Evolutionary conservation across 2,888 invertebrate genomes (phyloP).

Genomic region (Sinelater perroti): DNA sequence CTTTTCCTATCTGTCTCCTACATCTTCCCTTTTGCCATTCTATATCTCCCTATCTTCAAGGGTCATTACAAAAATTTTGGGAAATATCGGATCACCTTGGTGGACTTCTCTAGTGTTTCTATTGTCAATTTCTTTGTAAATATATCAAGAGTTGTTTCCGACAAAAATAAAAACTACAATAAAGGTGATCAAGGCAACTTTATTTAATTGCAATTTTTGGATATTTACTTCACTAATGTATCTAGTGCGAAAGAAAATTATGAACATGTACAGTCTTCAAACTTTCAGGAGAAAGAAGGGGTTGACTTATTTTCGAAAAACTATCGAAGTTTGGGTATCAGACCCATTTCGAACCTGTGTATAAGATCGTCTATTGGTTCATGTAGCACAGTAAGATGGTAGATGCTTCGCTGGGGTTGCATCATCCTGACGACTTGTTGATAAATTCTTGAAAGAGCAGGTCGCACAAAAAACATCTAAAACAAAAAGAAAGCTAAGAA

Average conservation of each 20-base stretch:
- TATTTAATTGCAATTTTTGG: too few species aligned
- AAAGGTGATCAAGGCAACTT: too few species aligned
- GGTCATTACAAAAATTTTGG: too few species aligned
- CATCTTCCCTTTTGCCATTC: too few species aligned
- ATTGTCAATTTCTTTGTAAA: background rate
- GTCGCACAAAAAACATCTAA: slow-evolving; percentile 44
- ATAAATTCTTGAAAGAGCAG: slow-evolving; percentile 34
- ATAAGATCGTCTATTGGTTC: slow-evolving; percentile 69
- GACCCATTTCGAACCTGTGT: slow-evolving; percentile 47
- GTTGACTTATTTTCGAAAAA: background rate
- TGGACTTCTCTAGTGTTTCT: too few species aligned
- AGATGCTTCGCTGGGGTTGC: slow-evolving; percentile 17
- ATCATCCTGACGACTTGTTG: slow-evolving; percentile 30
- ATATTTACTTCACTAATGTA: background rate
- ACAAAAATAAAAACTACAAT: background rate
- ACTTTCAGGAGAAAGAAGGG: background rate
- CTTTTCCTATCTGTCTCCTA: too few species aligned
- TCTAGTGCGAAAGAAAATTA: background rate
- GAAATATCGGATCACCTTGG: too few species aligned
- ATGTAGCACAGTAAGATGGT: slow-evolving; percentile 32
- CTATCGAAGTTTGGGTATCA: too few species aligned
- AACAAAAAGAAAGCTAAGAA: slow-evolving; percentile 26
- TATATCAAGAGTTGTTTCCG: background rate
- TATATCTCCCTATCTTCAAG: too few species aligned
- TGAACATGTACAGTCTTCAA: background rate